A percentile compares a stretch with the other conserved stretches of the same genome.
Evolutionary conservation across 2,797 vertebrate species (phyloP).

Genomic region (Adrianichthys oophorus): DNA sequence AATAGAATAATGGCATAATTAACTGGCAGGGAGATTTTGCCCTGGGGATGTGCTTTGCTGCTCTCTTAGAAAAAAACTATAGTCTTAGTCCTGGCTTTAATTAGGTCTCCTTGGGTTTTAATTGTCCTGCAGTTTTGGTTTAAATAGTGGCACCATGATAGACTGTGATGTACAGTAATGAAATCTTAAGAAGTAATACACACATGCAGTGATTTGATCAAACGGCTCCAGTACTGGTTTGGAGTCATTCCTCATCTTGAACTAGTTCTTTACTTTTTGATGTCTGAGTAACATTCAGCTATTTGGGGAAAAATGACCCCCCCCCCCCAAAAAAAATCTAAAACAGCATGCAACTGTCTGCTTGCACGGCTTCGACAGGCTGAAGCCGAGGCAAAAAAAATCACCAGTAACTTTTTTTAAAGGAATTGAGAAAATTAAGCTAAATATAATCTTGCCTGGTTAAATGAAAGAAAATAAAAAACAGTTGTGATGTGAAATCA

Average conservation of each 20-base stretch:
- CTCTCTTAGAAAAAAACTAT: constrained; percentile 61
- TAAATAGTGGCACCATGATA: constrained; percentile 51
- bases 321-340: no score
- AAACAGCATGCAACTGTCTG: no score
- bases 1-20: constrained; percentile 80
- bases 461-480: no score
- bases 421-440: no score
- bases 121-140: constrained; percentile 68
- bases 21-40: constrained; percentile 69
- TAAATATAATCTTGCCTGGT: no score
- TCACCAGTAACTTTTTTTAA: no score
- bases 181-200: constrained; percentile 1
- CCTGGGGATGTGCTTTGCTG: constrained; percentile 56
- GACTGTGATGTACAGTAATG: constrained; percentile 34
- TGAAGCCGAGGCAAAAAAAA: no score
- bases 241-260: neutral
- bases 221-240: no score
- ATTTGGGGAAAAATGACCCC: no score
- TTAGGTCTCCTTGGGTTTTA: constrained; percentile 77
- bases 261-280: neutral
- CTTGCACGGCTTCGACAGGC: no score
- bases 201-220: neutral
- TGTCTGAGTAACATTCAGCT: neutral
- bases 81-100: constrained; percentile 65
- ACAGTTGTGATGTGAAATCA: no score